These are phyloP conservation scores for Channallabes apus DNA, from an alignment of 2,797 vertebrate species.

Conservation along the genomic window DNA sequence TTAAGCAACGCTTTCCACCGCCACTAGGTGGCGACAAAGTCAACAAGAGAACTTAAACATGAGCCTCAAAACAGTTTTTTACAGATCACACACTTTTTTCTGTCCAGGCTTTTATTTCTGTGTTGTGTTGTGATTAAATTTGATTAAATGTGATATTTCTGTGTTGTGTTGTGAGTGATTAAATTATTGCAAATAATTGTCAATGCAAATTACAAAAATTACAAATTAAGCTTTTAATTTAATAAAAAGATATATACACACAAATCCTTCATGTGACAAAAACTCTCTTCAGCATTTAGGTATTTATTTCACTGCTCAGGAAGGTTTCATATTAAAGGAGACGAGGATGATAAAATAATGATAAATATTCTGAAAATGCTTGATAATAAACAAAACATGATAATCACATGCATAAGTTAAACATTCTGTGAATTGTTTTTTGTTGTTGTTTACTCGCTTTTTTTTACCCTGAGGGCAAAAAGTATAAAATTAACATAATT, in stretches of 20 bases:
- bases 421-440: background rate
- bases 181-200: too few species aligned
- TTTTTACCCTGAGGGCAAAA: background rate
- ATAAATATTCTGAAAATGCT: background rate
- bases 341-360: background rate
- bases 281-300: background rate
- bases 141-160: too few species aligned
- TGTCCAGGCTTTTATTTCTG: background rate
- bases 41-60: background rate
- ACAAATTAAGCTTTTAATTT: background rate
- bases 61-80: too few species aligned
- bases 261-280: background rate
- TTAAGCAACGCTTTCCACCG: background rate
- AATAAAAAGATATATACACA: background rate
- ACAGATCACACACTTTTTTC: background rate
- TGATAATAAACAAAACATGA: background rate
- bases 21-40: background rate
- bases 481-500: background rate
- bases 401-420: background rate
- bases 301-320: background rate
- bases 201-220: background rate
- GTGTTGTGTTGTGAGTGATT: too few species aligned
- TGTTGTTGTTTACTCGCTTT: too few species aligned
- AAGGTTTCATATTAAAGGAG: background rate
- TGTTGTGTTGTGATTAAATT: too few species aligned